These are phyloP conservation scores for Anguilla japonica DNA, from an alignment of 2,113 vertebrate genomes.

Conservation along the genomic window DNA sequence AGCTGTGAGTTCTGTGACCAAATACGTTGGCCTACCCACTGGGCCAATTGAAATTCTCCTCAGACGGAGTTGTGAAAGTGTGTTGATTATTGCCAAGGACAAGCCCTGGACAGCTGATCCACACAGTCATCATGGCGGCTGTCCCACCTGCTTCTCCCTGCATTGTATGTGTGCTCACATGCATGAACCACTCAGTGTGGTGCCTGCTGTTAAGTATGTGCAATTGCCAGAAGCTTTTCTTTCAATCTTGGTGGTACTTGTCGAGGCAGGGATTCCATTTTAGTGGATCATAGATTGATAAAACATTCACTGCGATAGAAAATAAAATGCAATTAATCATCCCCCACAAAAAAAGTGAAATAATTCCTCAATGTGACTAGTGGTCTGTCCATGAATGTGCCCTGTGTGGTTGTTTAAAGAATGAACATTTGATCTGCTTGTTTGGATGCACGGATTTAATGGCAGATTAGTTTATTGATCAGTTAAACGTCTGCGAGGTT, in stretches of 20 bases:
- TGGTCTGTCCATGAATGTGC: neutral
- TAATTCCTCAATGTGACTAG: neutral
- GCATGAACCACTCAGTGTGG: neutral
- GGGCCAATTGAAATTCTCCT: slow-evolving; percentile 59
- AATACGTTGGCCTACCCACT: slow-evolving; percentile 44
- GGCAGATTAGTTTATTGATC: slow-evolving; percentile 46
- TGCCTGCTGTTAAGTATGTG: neutral
- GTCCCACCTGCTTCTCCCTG: slow-evolving; percentile 10
- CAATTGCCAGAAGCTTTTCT: neutral
- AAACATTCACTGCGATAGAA: neutral
- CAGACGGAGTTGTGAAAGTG: slow-evolving; percentile 37
- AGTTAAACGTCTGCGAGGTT: slow-evolving; percentile 30
- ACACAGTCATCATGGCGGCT: slow-evolving; percentile 37
- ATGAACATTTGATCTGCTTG: slow-evolving; percentile 52
- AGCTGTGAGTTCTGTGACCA: slow-evolving; percentile 27
- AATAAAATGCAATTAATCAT: neutral
- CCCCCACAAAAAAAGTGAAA: neutral
- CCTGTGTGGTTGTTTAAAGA: slow-evolving; percentile 7
- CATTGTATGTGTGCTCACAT: slow-evolving; percentile 30
- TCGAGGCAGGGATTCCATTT: neutral
- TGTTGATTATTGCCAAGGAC: slow-evolving; percentile 56
- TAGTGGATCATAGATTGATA: neutral
- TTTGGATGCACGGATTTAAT: slow-evolving; percentile 36
- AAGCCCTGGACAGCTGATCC: slow-evolving; percentile 43
- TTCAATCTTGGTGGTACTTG: neutral